Evolutionary conservation across 2,888 invertebrate genomes (phyloP).

Genomic region (Ennomos erosarius): DNA sequence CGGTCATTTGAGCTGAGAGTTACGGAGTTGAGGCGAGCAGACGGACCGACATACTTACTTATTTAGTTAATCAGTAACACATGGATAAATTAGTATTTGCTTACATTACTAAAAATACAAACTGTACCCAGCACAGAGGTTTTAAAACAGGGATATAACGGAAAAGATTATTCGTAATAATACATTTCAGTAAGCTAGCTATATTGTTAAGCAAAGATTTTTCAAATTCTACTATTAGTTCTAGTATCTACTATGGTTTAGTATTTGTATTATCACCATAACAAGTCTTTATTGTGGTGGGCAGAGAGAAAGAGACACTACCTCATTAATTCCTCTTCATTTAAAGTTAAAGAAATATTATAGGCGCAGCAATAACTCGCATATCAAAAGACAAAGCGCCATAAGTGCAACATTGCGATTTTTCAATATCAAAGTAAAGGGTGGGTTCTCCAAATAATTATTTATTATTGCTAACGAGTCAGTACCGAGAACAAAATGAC

Average conservation of each 20-base stretch:
- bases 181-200: too few species aligned
- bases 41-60: conserved; percentile 16
- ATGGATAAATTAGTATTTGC: too few species aligned
- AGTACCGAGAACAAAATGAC: conserved; percentile 35
- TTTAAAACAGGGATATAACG: too few species aligned
- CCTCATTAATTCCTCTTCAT: background rate
- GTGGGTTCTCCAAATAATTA: conserved; percentile 30
- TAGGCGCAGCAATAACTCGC: background rate
- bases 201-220: too few species aligned
- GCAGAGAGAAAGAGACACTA: background rate
- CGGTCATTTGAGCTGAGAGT: conserved; percentile 54
- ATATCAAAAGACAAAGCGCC: conserved; percentile 7
- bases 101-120: too few species aligned
- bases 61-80: background rate
- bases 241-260: too few species aligned
- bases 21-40: conserved; percentile 38
- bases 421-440: conserved; percentile 17
- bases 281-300: background rate
- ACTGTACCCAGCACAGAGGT: too few species aligned
- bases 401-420: conserved; percentile 14
- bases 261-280: too few species aligned
- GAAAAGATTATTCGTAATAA: too few species aligned
- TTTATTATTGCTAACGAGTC: conserved; percentile 36
- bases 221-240: too few species aligned
- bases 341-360: background rate